Evolutionary conservation across 1,140 invertebrate species (phyloP), one percentile per base, ranked within the genome.

Genomic region (Caenorhabditis briggsae): DNA sequence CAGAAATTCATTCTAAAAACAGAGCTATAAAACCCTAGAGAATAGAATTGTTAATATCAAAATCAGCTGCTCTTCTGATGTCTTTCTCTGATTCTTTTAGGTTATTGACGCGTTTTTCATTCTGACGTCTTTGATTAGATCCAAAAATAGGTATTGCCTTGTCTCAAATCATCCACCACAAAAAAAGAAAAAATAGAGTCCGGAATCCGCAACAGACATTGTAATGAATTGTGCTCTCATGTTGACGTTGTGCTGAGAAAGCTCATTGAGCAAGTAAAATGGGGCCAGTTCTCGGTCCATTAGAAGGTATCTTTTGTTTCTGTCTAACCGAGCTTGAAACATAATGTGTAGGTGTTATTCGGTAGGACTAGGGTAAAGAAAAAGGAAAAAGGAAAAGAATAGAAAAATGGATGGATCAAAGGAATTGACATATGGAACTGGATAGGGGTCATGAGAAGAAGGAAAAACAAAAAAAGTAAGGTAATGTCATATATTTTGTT

Each of bases 191-290:
- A 70, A 48, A 78, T 78, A 46, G 23, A 33, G 12, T 25, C 23
- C 59, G 59, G 59, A 61, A 61, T n/a, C 56, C 16, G 5, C 8
- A 18, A 20, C 46, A 78, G 70, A 78, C 70, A 78, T 53, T 50
- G 70, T 78, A 50, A 78, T 78, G 43, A 78, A 78, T 53, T 78
- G 70, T 25, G 70, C 70, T 78, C 33, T 78, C n/a, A n/a, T n/a
- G n/a, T n/a, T n/a, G n/a, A n/a, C n/a, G n/a, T n/a, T n/a, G 70
- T 78, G 46, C 2, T n/a, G 64, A 70, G 33, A 18, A 53, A 53
- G 43, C 70, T 43, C 43, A 43, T 70, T 46, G 65, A 70, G 65
- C 43, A 48, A 70, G 8, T 23, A n/a, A 41, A 20, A 41, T 33
- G 61, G 33, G 33, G 14, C 20, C 6, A 9, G 59, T 23, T 25